Percentiles rank a stretch among this genome's conserved stretches.
Evolutionary conservation across 2,113 vertebrate species (phyloP).

Genomic region (Siniperca chuatsi): DNA sequence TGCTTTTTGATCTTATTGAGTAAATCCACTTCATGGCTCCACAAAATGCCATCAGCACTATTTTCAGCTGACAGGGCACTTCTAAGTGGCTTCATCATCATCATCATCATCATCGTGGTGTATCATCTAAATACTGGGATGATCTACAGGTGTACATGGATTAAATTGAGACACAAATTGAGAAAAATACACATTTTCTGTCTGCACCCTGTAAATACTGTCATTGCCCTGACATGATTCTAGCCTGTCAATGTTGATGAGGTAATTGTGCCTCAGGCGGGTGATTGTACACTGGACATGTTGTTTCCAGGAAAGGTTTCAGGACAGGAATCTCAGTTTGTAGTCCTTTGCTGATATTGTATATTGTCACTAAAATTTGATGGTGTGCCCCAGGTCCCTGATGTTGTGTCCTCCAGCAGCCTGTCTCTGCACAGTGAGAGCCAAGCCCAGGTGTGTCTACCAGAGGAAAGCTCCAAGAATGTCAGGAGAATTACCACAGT

Average conservation of each 20-base stretch:
- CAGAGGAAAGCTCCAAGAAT: slow-evolving; percentile 34
- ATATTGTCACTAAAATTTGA: slow-evolving; percentile 5
- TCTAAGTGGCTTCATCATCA: not conserved
- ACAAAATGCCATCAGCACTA: not conserved
- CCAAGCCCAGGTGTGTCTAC: slow-evolving; percentile 13
- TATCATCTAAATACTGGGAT: not conserved
- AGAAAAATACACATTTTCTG: not conserved
- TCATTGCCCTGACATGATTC: not conserved
- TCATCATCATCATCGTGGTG: not conserved
- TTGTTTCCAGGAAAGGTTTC: not conserved
- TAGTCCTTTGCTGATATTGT: not conserved
- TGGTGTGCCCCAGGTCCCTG: slow-evolving; percentile 67
- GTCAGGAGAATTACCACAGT: slow-evolving; percentile 75
- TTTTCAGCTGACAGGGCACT: not conserved
- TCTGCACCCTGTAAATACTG: not conserved
- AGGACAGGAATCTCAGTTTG: not conserved
- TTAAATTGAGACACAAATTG: not conserved
- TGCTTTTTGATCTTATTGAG: slow-evolving; percentile 1
- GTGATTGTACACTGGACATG: not conserved
- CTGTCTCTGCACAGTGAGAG: slow-evolving; percentile 42
- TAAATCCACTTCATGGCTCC: not conserved
- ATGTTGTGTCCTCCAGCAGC: slow-evolving; percentile 61
- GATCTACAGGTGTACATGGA: not conserved
- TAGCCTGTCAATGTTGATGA: slow-evolving; percentile 12
- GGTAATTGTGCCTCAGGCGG: slow-evolving; percentile 5